phyloP scores from a whole-genome alignment of 2,888 invertebrate species.

The Helobdella robusta region DNA sequence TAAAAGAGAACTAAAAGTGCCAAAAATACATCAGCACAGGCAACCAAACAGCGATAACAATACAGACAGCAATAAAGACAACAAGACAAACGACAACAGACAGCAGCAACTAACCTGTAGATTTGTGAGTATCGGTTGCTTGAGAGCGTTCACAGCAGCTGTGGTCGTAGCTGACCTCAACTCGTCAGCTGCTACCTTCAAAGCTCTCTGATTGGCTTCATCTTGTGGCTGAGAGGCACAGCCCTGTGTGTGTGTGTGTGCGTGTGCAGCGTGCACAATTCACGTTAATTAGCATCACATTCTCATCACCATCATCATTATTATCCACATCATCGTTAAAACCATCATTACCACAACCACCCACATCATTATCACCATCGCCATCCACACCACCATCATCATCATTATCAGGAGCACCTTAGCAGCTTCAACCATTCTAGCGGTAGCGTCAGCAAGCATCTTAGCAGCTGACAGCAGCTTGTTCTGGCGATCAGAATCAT shows the following conservation, averaged over 20 bases:
- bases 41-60: not conserved
- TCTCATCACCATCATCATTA: too few species aligned
- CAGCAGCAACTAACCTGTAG: slow-evolving; percentile 21
- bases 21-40: not conserved
- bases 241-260: too few species aligned
- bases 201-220: slow-evolving; percentile 68
- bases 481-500: slow-evolving; percentile 75
- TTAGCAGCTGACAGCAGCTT: slow-evolving; percentile 87
- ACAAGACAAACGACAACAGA: not conserved
- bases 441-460: slow-evolving; percentile 83
- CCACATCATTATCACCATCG: too few species aligned
- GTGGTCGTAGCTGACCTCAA: slow-evolving; percentile 75
- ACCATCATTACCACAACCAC: too few species aligned
- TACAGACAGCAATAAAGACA: not conserved
- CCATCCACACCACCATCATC: too few species aligned
- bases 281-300: too few species aligned
- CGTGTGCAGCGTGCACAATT: too few species aligned
- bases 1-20: not conserved
- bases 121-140: slow-evolving; percentile 10
- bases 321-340: too few species aligned
- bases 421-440: slow-evolving; percentile 90
- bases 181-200: slow-evolving; percentile 82
- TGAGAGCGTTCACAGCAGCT: slow-evolving; percentile 56
- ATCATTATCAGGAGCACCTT: slow-evolving; percentile 56
- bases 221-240: slow-evolving; percentile 79